Conservation (phyloP, 2,888 invertebrate species). For the Apotomis capreana region DNA sequence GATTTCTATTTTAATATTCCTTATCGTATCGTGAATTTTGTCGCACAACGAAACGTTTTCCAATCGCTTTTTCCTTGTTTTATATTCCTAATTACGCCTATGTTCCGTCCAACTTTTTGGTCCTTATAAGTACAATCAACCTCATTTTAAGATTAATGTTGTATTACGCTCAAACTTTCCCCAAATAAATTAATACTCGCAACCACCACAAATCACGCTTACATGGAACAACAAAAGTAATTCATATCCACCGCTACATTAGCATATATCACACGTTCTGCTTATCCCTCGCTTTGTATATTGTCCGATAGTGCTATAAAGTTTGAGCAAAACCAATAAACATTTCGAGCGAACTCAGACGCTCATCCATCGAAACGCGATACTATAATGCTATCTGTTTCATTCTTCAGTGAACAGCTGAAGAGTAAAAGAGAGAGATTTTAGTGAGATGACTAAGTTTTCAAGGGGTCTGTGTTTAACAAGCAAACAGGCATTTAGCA, state of each 20-base stretch:
- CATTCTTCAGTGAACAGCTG: not conserved
- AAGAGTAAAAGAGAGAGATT: not conserved
- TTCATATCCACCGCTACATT: slow-evolving; percentile 2
- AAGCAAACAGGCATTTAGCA: slow-evolving; percentile 9
- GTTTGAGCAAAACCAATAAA: slow-evolving; percentile 26
- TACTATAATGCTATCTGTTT: slow-evolving; percentile 4
- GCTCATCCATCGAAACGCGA: not conserved
- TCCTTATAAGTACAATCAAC: too few relatives aligned
- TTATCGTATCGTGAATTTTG: too few relatives aligned
- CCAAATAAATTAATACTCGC: slow-evolving; percentile 8
- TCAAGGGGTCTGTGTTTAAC: slow-evolving; percentile 11
- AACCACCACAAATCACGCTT: slow-evolving; percentile 1
- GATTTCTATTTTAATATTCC: too few relatives aligned
- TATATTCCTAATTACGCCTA: too few relatives aligned
- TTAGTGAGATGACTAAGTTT: slow-evolving; percentile 6
- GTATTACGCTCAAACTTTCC: not conserved
- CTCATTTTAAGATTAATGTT: too few relatives aligned
- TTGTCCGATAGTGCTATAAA: slow-evolving; percentile 39
- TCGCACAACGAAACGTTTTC: too few relatives aligned
- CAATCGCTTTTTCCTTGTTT: too few relatives aligned
- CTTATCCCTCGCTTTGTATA: slow-evolving; percentile 40
- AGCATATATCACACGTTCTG: slow-evolving; percentile 15
- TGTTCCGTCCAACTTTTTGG: too few relatives aligned
- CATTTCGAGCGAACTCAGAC: not conserved
- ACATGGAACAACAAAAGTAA: slow-evolving; percentile 11